These are phyloP conservation scores for Stichopus chloronotus DNA, from an alignment of 35 echinoderm and acorn worm genomes.

Conservation along the genomic window DNA sequence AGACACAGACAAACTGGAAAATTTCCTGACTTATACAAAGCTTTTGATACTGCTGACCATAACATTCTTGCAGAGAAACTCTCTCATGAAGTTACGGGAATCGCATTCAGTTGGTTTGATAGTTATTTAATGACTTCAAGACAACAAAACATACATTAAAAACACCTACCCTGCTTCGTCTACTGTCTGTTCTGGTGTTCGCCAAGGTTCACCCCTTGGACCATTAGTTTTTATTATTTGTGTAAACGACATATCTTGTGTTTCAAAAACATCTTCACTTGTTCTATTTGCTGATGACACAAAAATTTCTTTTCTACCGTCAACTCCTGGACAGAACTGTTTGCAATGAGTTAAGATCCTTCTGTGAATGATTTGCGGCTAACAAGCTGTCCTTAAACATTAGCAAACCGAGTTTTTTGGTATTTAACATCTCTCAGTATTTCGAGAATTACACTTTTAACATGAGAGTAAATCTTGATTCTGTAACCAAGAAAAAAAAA, in stretches of 20 bases:
- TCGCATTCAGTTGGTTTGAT: conserved; percentile 72
- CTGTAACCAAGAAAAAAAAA: background rate
- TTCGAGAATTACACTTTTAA: background rate
- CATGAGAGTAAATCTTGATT: background rate
- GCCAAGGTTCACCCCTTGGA: too few species aligned
- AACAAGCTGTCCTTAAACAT: too few species aligned
- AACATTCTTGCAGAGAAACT: conserved; percentile 66
- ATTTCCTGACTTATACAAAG: conserved; percentile 66
- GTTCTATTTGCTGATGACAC: background rate
- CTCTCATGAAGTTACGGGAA: conserved; percentile 65
- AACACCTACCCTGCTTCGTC: background rate
- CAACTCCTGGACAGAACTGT: too few species aligned
- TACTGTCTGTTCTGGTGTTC: background rate
- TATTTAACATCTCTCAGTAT: too few species aligned
- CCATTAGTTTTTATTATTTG: too few species aligned
- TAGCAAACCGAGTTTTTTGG: too few species aligned
- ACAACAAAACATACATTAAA: conserved; percentile 24
- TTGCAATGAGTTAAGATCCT: too few species aligned
- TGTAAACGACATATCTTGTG: background rate
- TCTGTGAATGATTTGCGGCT: too few species aligned
- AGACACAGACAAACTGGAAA: conserved; percentile 47
- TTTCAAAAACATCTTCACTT: background rate
- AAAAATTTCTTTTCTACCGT: conserved; percentile 1
- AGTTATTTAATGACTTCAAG: conserved; percentile 64
- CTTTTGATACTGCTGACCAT: conserved; percentile 78